Base-by-base conservation (phyloP, 2,113 vertebrate genomes). In the Bucco capensis region DNA sequence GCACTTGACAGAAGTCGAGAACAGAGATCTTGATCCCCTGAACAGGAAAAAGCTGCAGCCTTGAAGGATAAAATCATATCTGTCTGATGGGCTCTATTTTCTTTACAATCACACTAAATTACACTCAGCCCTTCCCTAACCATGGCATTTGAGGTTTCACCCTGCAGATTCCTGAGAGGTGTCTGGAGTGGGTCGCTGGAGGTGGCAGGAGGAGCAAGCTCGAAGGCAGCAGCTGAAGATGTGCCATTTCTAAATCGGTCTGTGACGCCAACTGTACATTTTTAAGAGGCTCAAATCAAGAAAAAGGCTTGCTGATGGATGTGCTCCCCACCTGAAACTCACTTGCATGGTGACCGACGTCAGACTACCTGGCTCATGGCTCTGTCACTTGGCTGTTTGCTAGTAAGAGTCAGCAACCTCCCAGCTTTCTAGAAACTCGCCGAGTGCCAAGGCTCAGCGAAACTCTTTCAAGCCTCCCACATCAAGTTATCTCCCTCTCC, bases 281-380 rank as follows among this genome's bases (percentile, higher is more conserved):
- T 94, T 94, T 87, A 95, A 96, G 91, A 96, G 71, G 75, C 71
- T 94, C 89, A 85, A 87, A 89, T 92, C 91, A 92, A 91, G 93
- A 69, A 53, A n/a, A 62, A 91, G 37, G 74, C 76, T 30, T 65
- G 78, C 89, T 79, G 91, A 73, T 84, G 82, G 84, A 84, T 50
- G 62, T 35, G 5, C 78, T 93, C 64, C 58, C 67, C 74, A 75
- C 87, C 92, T 66, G 49, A 94, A 94, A 81, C 58, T 87, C 90
- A 24, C 84, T 93, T 64, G 73, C 53, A 58, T 91, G 87, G 33
- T 46, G 89, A 84, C 3, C 9, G 93, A 94, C 87, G 84, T 96
- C 95, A 96, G 87, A 75, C 22, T 65, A 23, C 54, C 3, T 49
- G 71, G 77, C 91, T 87, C 54, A 27, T 0, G 4, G 76, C 70